Conservation (phyloP, 2,888 invertebrate genomes). For the Erannis defoliaria region DNA sequence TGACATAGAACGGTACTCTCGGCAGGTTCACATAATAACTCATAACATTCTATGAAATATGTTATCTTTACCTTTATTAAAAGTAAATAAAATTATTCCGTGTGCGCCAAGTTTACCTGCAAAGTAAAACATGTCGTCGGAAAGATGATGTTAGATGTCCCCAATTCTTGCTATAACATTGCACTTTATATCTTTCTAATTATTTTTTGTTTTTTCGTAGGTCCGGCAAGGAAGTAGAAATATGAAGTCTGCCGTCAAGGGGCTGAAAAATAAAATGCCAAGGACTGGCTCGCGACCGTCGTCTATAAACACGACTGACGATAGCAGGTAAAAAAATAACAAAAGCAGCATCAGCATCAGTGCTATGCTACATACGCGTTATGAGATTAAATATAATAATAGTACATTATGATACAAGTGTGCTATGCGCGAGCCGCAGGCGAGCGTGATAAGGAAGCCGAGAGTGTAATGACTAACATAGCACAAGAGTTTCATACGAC, state of each 20-base stretch:
- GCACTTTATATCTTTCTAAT: not conserved
- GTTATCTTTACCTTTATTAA: not conserved
- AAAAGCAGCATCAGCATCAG: too few species aligned
- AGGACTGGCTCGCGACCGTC: conserved; percentile 75
- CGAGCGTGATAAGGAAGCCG: too few species aligned
- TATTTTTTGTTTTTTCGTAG: conserved; percentile 48
- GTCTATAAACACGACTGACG: conserved; percentile 77
- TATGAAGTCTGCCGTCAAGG: conserved; percentile 78
- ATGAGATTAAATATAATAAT: too few species aligned
- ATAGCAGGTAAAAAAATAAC: conserved; percentile 67
- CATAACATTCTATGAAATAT: too few species aligned
- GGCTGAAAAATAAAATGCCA: conserved; percentile 78
- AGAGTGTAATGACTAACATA: too few species aligned
- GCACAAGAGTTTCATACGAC: too few species aligned
- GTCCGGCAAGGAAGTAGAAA: conserved; percentile 82
- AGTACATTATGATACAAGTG: too few species aligned
- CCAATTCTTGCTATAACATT: not conserved
- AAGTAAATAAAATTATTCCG: not conserved
- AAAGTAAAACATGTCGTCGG: not conserved
- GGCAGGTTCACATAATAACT: too few species aligned
- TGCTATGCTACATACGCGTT: too few species aligned
- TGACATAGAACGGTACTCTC: too few species aligned
- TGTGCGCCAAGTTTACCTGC: not conserved
- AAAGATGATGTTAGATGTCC: not conserved
- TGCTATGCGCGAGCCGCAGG: too few species aligned